Evolutionary conservation across 2,888 invertebrate genomes (phyloP), one percentile per base, ranked within the genome.

Genomic region (Latheticus oryzae): DNA sequence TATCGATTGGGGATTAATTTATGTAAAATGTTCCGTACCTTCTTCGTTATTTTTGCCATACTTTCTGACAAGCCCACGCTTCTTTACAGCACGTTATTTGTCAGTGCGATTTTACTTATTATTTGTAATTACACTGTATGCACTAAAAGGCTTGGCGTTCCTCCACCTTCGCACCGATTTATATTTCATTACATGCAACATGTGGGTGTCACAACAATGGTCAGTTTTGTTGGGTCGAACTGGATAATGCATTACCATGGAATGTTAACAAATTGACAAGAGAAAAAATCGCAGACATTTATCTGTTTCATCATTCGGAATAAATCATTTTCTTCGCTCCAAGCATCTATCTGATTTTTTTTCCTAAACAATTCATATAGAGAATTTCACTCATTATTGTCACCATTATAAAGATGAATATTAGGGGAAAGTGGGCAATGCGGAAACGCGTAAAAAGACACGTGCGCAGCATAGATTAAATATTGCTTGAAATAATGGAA

Each of bases 181-280:
- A 69, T 69, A 68, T 70, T 69, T 68, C 67, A 71, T 71, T 70
- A 68, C 66, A 64, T 61, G 60, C 57, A 45, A 54, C 57, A 38
- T 59, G 75, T 75, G 73, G 74, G 75, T 71, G 74, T 69, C 62
- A 66, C 63, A 75, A 75, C 65, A 75, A 75, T 75, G 75, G 75
- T 75, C 75, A 75, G 75, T 74, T 71, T 69, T 63, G 70, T 70
- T 19, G 37, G 17, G 37, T 15, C 38, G 38, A 28, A 21, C 42
- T 5, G 35, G 30, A 21, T 45, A 47, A 47, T 47, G 33, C 47
- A 33, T 32, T 12, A 17, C 45, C 5, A 15, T 17, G 35, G 35
- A 47, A 47, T 35, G 47, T 45, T 45, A 45, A 45, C 45, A 42
- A 40, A 40, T 40, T 40, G 40, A 40, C 40, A 40, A 12, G 30